Evolutionary conservation across 2,797 vertebrate genomes (phyloP).

Genomic region (Ataeniobius toweri): DNA sequence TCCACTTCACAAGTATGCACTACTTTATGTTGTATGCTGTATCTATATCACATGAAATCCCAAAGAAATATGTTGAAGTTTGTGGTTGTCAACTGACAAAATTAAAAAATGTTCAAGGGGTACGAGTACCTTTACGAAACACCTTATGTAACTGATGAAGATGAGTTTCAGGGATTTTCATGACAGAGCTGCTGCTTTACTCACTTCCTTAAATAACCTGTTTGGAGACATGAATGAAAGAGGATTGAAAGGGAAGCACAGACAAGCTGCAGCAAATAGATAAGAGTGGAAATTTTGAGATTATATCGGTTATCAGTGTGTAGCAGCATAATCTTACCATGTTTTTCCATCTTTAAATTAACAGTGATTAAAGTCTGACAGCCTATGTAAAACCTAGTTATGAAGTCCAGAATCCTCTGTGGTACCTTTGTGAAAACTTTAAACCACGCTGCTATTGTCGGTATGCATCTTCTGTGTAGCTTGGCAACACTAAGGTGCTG

Average conservation of each 20-base stretch:
- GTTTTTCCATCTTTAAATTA: constrained; percentile 51
- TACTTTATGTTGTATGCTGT: neutral
- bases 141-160: constrained; percentile 40
- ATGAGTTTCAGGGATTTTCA: constrained; percentile 31
- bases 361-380: constrained; percentile 66
- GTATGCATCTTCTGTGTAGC: constrained; percentile 72
- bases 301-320: neutral
- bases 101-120: no score
- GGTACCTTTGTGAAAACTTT: constrained; percentile 67
- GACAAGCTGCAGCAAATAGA: constrained; percentile 34
- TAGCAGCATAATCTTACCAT: constrained; percentile 15
- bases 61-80: no score
- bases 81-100: no score
- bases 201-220: constrained; percentile 53
- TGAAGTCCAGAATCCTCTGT: constrained; percentile 67
- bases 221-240: constrained; percentile 45
- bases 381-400: constrained; percentile 61
- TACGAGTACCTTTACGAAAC: no score
- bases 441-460: constrained; percentile 61
- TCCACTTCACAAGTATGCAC: neutral
- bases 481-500: constrained; percentile 69
- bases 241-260: constrained; percentile 45
- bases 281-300: constrained; percentile 29
- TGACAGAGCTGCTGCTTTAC: constrained; percentile 44
- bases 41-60: no score